Evolutionary conservation across 1,140 invertebrate genomes (phyloP), one percentile per base, ranked within the genome.

Genomic region (Achatina immaculata): DNA sequence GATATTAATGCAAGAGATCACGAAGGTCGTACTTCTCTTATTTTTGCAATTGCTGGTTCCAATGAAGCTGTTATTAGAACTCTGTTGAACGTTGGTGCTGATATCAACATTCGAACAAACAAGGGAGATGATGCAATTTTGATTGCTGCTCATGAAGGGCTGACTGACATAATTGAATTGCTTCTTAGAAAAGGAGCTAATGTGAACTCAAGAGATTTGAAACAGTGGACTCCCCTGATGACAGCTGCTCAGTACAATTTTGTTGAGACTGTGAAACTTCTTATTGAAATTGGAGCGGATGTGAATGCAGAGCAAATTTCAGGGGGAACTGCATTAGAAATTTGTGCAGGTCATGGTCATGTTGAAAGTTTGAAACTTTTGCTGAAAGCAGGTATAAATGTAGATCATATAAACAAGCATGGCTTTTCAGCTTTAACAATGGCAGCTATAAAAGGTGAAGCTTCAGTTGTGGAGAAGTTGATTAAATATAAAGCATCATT

Each of bases 201-300:
- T 31, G 40, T 72, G 21, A 72, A 72, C 40, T 38, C 69, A 9
- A 72, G 11, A 36, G 69, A 72, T 28, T 11, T 34, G 31, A 72
- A 43, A 72, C 14, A 31, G 14, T 72, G 69, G 69, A 72, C 69
- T 14, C 69, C 69, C 16, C 40, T 72, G 38, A 72, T 72, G 69
- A 9, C 19, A 36, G 7, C 31, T 31, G 14, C 9, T 43, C 69
- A 72, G 69, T 43, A 36, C 38, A 72, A 72, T 40, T 43, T 19
- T 19, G 11, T 14, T 28, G 69, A 72, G 21, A 40, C 69, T 36
- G 69, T 72, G 6, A 6, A 72, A 28, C 19, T 72, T 11, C 38
- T 72, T 14, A 43, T 72, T 43, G 69, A 72, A 14, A 28, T 11
- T 21, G 31, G 38, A 28, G 69, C 69, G 16, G 28, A 72, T 31